A percentile compares a stretch with the other conserved stretches of the same genome.
phyloP scores from a whole-genome alignment of 2,888 invertebrate species.

The Thereva nobilitata region DNA sequence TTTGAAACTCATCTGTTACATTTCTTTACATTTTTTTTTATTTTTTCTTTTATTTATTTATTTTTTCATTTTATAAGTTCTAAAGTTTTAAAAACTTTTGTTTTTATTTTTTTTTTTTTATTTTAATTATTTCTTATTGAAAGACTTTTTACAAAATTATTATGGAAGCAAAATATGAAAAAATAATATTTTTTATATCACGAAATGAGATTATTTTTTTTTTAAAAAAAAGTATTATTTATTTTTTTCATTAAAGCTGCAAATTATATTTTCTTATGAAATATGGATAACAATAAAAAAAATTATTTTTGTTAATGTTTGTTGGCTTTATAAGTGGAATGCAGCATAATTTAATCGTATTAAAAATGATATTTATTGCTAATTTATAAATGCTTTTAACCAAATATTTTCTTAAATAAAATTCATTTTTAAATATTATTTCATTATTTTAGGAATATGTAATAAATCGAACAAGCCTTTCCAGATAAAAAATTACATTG shows the following conservation, averaged over 20 bases:
- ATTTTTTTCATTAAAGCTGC: slow-evolving; percentile 20
- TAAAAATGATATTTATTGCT: too few relatives aligned
- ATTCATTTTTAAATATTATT: too few relatives aligned
- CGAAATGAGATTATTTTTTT: not conserved
- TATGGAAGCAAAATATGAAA: slow-evolving; percentile 11
- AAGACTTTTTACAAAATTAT: not conserved
- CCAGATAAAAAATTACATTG: too few relatives aligned
- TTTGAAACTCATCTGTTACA: not conserved
- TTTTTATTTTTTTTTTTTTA: slow-evolving; percentile 13
- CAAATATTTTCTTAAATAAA: too few relatives aligned
- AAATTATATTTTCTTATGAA: slow-evolving; percentile 29
- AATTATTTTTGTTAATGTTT: too few relatives aligned
- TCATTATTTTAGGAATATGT: too few relatives aligned
- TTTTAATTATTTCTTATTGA: slow-evolving; percentile 10
- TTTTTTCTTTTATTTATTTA: slow-evolving; percentile 9
- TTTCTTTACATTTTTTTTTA: not conserved
- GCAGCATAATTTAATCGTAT: too few relatives aligned
- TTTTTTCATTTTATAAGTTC: slow-evolving; percentile 12
- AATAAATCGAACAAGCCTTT: too few relatives aligned
- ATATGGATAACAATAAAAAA: not conserved
- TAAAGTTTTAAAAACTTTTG: slow-evolving; percentile 19
- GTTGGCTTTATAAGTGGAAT: too few relatives aligned
- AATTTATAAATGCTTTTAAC: too few relatives aligned
- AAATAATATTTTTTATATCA: not conserved
- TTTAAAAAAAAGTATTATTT: not conserved